Evolutionary conservation across 2,113 vertebrate species (phyloP), one percentile per base, ranked within the genome.

Genomic region (Strigops habroptila): DNA sequence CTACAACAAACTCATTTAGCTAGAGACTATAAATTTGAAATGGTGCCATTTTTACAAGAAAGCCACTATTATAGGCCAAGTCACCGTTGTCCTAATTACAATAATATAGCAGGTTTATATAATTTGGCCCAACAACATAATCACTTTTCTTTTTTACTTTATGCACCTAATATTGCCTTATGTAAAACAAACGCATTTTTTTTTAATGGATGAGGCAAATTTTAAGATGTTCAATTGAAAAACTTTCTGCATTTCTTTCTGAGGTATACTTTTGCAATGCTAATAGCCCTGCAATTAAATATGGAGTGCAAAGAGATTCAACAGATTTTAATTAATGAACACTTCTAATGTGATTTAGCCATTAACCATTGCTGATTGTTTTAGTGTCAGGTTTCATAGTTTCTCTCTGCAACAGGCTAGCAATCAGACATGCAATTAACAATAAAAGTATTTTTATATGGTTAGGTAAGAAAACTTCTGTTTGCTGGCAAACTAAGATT

Each of bases 1-100:
- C 93, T 97, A 97, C 96, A 98, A 96, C 95, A 97, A 97, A 97
- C 94, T 95, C 96, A 97, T 97, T 98, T 97, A 98, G 95, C 90
- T 81, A 84, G 93, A 93, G 97, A 97, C 91, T 91, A 96, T 95
- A 95, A 96, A 97, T 97, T 96, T 98, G 97, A 98, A 97, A 96
- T 74, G 41, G 88, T 96, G 97, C 97, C 96, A 98, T 96, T 97
- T 97, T 94, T 95, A 95, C 86, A 96, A 97, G 96, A 97, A 98
- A 98, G 96, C 67, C 96, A 93, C 91, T 90, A 95, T 97, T 97
- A 95, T 97, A 96, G 90, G 91, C 91, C 95, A 96, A 97, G 95
- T 92, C 88, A 94, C 92, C 95, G 87, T 92, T 96, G 97, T 96
- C 95, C 96, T 97, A 97, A 97, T 98, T 97, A 96, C 95, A 97